Evolutionary conservation across 2,113 vertebrate species (phyloP).

Genomic region (Sula dactylatra): DNA sequence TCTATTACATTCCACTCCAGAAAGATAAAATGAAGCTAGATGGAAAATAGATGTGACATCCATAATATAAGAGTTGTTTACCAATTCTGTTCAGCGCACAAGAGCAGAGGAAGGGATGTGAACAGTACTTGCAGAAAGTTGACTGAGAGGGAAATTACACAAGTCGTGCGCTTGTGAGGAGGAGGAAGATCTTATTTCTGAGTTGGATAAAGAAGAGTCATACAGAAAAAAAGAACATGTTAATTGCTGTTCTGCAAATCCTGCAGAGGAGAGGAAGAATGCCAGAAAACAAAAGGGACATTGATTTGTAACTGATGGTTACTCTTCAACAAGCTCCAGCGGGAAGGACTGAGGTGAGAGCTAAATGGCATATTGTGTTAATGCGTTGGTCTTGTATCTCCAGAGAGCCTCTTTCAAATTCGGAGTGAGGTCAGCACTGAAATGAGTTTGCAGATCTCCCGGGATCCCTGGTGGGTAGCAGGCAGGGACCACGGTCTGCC

Average conservation of each 20-base stretch:
- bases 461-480: not conserved
- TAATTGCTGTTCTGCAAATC: constrained; percentile 27
- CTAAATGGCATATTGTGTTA: not conserved
- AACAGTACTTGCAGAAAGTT: not conserved
- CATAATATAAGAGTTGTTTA: constrained; percentile 43
- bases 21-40: constrained; percentile 59
- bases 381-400: not conserved
- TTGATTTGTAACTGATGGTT: not conserved
- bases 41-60: constrained; percentile 67
- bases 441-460: not conserved
- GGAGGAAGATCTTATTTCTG: not conserved
- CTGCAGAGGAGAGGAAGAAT: constrained; percentile 3
- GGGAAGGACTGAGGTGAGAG: constrained; percentile 4
- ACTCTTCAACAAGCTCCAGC: not conserved
- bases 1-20: constrained; percentile 50
- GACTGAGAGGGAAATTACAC: constrained; percentile 5
- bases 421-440: not conserved
- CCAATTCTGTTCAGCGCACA: not conserved
- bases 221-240: not conserved
- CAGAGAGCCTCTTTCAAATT: not conserved
- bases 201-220: not conserved
- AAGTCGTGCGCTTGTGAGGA: not conserved
- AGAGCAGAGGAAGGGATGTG: not conserved
- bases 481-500: not conserved
- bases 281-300: constrained; percentile 8